Evolutionary conservation across 2,113 vertebrate species (phyloP), one percentile per base, ranked within the genome.

Genomic region (Forbesichthys agassizii): DNA sequence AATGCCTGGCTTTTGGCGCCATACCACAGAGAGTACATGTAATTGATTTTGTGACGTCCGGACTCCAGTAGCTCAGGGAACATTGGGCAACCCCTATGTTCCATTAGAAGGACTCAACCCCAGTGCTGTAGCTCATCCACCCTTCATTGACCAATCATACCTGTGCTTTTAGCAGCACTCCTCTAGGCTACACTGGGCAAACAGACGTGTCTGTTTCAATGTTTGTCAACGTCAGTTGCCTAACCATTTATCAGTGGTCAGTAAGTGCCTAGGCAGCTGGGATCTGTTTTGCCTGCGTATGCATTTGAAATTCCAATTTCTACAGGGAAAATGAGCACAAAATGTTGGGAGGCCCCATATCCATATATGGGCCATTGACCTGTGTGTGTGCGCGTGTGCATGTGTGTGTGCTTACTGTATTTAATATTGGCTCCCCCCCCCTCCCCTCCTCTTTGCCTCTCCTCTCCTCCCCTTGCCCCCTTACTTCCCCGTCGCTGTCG

Each of bases 141-240:
- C 85, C 84, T 87, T 79, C 79, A 86, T 61, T 88, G 89, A 88
- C 90, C 91, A 93, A 91, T 93, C 87, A 91, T 73, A 62, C 27
- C 53, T 86, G 90, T 86, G 92, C 93, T 92, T 93, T 93, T 93
- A 93, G 88, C 83, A 76, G 82, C 71, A 65, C 86, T 90, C 78
- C 85, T 88, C 75, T 77, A 70, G 78, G 72, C 79, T 80, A 82
- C 73, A 6, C 85, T 91, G 64, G 86, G 89, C 84, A 94, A 94
- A 94, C 90, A 94, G 54, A 79, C 55, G 79, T 83, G 87, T 88
- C 84, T 88, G 86, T 82, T 80, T 81, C 89, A 88, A 75, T 93
- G 87, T 93, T 94, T 94, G 92, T 91, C 86, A 86, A 77, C 58
- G 86, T 75, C 86, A 82, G 90, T 93, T 93, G 86, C 90, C 81